Evolutionary conservation across 2,113 vertebrate species (phyloP).

Genomic region (Pycnonotus jocosus): DNA sequence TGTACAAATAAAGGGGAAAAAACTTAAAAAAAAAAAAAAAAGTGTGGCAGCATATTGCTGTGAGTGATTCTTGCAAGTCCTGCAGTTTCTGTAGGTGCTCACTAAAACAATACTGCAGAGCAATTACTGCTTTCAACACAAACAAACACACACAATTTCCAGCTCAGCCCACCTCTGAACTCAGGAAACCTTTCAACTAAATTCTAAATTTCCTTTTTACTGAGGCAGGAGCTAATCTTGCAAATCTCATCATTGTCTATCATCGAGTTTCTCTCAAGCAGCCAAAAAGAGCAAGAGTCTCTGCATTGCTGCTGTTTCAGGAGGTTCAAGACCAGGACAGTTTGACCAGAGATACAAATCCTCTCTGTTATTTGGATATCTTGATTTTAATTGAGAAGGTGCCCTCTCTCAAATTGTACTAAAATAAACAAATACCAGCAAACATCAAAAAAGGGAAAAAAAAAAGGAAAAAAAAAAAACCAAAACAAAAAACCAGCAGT

Average conservation of each 20-base stretch:
- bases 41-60: background rate
- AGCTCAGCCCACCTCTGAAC: background rate
- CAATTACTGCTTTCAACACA: background rate
- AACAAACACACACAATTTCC: background rate
- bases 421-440: background rate
- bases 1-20: background rate
- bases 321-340: background rate
- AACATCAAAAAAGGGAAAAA: background rate
- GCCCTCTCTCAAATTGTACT: background rate
- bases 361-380: background rate
- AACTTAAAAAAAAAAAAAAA: background rate
- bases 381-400: background rate
- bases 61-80: background rate
- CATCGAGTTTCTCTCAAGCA: background rate
- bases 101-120: background rate
- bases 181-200: background rate
- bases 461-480: background rate
- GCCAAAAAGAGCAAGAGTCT: background rate
- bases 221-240: background rate
- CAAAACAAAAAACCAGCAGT: background rate
- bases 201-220: background rate
- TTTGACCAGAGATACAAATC: background rate
- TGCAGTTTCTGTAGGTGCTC: slow-evolving; percentile 10
- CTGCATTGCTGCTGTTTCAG: background rate
- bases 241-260: background rate